Evolutionary conservation across 2,888 invertebrate genomes (phyloP), one percentile per base, ranked within the genome.

Genomic region (Cyclophora punctaria): DNA sequence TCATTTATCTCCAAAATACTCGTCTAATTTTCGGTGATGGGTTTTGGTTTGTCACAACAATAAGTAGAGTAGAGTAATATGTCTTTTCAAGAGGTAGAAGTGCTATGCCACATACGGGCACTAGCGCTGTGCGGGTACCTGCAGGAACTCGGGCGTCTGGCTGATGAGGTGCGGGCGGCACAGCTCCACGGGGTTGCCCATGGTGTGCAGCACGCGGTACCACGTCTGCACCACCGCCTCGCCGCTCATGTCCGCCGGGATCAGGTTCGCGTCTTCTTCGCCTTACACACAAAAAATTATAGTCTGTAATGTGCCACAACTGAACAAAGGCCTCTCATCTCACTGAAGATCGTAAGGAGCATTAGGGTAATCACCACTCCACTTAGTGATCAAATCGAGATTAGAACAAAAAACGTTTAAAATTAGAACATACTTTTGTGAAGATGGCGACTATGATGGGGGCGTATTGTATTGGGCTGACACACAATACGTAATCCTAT

Each of bases 191-290:
- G 98, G 98, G 84, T 98, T 98, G 37, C 98, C 98, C 56, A 98
- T 93, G 42, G 96, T 96, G 71, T 98, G 96, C 54, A 98, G 87
- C 71, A 98, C 94, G 54, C 98, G 92, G 83, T 97, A 98, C 98
- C 98, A 98, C 67, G 95, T 94, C 87, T 99, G 98, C 52, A 96
- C 95, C 42, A 98, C 93, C 55, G 96, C 96, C 74, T 97, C 96
- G 55, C 95, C 93, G 44, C 93, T 91, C 95, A 98, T 98, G 48
- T 93, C 94, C 0, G 89, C 76, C 2, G 97, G 96, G 52, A 98
- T 94, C 45, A 98, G 80, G 63, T 92, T 92, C 3, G 90, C 90
- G 74, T 98, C 97, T 66, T 98, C 97, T 58, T 97, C 97, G 58
- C 92, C 96, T 96, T 20, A 20, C 20, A 20, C 20, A 20, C 20